phyloP scores from a whole-genome alignment of 2,888 invertebrate species.

The Folsomia manolachei region DNA sequence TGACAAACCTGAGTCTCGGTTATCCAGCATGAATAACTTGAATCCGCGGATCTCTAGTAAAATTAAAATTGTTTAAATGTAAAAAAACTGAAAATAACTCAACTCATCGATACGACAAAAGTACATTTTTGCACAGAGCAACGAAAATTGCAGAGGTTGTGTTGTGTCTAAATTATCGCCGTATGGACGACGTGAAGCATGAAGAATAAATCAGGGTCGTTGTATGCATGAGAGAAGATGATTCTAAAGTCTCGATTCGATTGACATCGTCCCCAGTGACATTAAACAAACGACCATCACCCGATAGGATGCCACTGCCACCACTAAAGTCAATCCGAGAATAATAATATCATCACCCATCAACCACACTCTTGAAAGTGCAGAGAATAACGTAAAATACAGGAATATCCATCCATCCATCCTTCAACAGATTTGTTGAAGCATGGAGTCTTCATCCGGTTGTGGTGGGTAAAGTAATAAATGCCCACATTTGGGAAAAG shows the following conservation, averaged over 20 bases:
- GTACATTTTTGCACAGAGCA: too few species aligned
- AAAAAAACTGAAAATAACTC: too few species aligned
- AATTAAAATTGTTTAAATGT: too few species aligned
- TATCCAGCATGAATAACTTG: too few species aligned
- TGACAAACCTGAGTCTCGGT: too few species aligned
- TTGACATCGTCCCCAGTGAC: not conserved
- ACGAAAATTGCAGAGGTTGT: too few species aligned
- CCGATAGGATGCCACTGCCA: too few species aligned
- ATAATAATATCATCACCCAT: not conserved
- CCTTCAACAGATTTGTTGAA: not conserved
- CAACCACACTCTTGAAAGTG: not conserved
- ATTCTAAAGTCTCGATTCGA: not conserved
- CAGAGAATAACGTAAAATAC: not conserved
- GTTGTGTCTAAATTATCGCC: too few species aligned
- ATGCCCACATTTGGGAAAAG: too few species aligned
- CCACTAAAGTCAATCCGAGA: not conserved
- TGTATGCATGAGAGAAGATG: conserved; percentile 14
- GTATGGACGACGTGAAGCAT: not conserved
- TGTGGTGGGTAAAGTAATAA: too few species aligned
- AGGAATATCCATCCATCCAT: not conserved
- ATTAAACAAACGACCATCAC: not conserved
- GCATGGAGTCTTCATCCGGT: not conserved
- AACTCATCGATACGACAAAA: too few species aligned
- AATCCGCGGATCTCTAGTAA: too few species aligned
- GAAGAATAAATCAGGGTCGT: conserved; percentile 7